Conservation (phyloP, 2,888 invertebrate species). For the Theodoxus fluviatilis region DNA sequence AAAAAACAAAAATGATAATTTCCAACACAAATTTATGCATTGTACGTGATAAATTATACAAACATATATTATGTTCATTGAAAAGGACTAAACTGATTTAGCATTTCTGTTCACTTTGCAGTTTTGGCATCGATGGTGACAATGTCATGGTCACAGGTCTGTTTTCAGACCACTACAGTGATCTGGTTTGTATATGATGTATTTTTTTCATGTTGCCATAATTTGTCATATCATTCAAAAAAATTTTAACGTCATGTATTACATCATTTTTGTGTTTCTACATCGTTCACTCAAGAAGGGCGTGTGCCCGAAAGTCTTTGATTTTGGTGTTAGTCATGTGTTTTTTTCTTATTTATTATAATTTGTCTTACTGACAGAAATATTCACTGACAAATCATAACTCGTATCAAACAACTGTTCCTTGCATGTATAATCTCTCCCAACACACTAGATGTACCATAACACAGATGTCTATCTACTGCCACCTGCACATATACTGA, state of each 20-base stretch:
- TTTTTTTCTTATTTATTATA: neutral
- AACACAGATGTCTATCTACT: no score
- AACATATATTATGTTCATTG: neutral
- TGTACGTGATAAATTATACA: neutral
- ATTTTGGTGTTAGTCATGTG: neutral
- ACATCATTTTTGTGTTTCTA: neutral
- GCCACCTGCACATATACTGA: no score
- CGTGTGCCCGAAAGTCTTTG: neutral
- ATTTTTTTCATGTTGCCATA: neutral
- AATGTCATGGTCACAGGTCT: slow-evolving; percentile 81
- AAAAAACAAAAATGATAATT: no score
- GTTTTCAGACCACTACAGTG: slow-evolving; percentile 82
- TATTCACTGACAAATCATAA: no score
- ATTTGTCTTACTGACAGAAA: no score
- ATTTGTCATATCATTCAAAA: neutral
- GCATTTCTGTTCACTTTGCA: slow-evolving; percentile 35
- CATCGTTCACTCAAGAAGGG: neutral
- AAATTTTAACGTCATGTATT: neutral
- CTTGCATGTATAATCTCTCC: no score
- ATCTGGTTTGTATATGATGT: slow-evolving; percentile 68
- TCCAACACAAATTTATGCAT: no score
- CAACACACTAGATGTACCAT: no score
- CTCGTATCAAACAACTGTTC: no score
- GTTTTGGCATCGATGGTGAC: slow-evolving; percentile 69
- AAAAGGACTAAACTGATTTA: no score